Percentiles rank a stretch among this genome's conserved stretches.
These are phyloP conservation scores for Drosophila lutescens DNA, from an alignment of 2,888 invertebrate species.

Conservation along the genomic window DNA sequence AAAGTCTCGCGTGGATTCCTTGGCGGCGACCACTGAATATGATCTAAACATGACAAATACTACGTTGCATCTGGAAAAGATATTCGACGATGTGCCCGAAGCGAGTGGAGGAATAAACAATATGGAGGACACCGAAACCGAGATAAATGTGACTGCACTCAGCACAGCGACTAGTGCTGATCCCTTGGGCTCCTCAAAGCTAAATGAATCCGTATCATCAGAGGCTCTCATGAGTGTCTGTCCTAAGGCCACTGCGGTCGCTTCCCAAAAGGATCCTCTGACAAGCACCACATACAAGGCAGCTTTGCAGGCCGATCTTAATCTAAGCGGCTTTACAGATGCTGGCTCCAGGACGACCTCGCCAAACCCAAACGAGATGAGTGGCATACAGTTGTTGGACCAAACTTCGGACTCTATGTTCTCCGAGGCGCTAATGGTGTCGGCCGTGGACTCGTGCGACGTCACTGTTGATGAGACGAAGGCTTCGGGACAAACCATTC, in stretches of 20 bases:
- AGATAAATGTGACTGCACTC: slow-evolving; percentile 52
- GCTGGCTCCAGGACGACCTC: slow-evolving; percentile 3
- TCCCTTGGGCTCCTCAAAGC: slow-evolving; percentile 56
- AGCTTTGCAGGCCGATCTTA: slow-evolving; percentile 4
- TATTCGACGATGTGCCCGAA: slow-evolving; percentile 75
- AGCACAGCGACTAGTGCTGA: slow-evolving; percentile 48
- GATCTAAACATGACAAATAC: slow-evolving; percentile 72
- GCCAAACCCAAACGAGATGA: slow-evolving; percentile 65
- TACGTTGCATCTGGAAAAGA: slow-evolving; percentile 71
- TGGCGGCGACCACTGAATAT: slow-evolving; percentile 70
- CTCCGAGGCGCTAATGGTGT: slow-evolving; percentile 70
- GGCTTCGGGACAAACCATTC: background rate
- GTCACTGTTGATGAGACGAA: slow-evolving; percentile 59
- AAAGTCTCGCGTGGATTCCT: slow-evolving; percentile 58
- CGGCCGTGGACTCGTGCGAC: slow-evolving; percentile 57
- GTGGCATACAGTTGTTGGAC: slow-evolving; percentile 80
- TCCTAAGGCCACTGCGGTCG: background rate
- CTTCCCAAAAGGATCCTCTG: slow-evolving; percentile 57
- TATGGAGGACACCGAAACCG: slow-evolving; percentile 44
- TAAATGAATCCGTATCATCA: slow-evolving; percentile 41
- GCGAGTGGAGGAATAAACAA: slow-evolving; percentile 42
- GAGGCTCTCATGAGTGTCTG: slow-evolving; percentile 56
- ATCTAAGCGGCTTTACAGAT: slow-evolving; percentile 12
- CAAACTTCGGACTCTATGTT: slow-evolving; percentile 76
- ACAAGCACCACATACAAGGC: slow-evolving; percentile 61